Base-by-base conservation (phyloP, 2,888 invertebrate species). In the Eugnorisma glareosa region DNA sequence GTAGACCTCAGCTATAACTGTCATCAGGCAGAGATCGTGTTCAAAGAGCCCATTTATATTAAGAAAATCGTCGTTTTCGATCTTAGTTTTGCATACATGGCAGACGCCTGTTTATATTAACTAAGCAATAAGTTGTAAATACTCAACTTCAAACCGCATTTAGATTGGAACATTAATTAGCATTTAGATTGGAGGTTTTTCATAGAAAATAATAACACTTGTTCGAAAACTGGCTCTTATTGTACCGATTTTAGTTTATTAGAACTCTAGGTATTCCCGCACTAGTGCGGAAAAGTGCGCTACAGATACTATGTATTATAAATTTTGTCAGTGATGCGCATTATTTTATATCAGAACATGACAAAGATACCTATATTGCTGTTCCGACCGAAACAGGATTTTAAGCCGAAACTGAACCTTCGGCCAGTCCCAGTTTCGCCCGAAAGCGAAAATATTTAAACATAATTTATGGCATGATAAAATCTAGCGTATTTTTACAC, bases 41-140 rank as follows among this genome's bases (percentile, higher is more conserved):
- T 51, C 24, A 21, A 0, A 48, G 7, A 48, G 48, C 21, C 48
- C 18, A 51, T 24, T 10, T 10, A 51, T 51, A n/a, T 13, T 1
- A 2, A 57, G 31, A 10, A 31, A 18, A 21, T 31, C 7, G 1
- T 37, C 7, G n/a, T 66, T 35, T n/a, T 8, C 13, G 21, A 21
- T 66, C 1, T 31, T 40, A 24, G n/a, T 57, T 51, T 37, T 35
- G 2, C 4, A 31, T 7, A n/a, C 59, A 11, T 28, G 28, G 2
- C 37, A 28, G 48, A 48, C 72, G 79, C 73, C 73, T 80, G 59
- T n/a, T 18, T 24, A 45, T 8, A 61, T 37, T 13, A 61, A 8
- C 5, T 18, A 59, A 69, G 78, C 79, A 78, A 78, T 69, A 48
- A 57, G 8, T 64, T 68, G 68, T 59, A 31, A 28, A 15, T 35